phyloP scores from a whole-genome alignment of 2,888 invertebrate species.

The Sturmia bella region DNA sequence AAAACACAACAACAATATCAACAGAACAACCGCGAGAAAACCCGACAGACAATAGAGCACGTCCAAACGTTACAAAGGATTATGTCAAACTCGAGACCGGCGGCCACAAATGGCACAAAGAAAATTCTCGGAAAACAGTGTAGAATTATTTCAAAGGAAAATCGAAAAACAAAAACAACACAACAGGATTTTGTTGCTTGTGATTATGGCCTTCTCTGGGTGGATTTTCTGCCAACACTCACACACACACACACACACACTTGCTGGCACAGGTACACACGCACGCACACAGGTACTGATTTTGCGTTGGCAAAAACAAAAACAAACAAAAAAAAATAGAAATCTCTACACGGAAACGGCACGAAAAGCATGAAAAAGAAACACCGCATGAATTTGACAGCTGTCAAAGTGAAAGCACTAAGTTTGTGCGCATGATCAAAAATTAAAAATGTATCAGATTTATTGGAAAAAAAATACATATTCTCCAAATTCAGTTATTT shows the following conservation, averaged over 20 bases:
- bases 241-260: conserved; percentile 2
- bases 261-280: neutral
- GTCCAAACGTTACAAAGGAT: conserved; percentile 64
- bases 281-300: neutral
- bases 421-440: conserved; percentile 54
- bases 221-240: conserved; percentile 1
- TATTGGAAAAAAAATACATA: neutral
- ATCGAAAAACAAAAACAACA: neutral
- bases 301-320: neutral
- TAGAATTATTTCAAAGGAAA: conserved; percentile 39
- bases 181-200: conserved; percentile 8
- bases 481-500: conserved; percentile 47
- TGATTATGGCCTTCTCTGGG: neutral
- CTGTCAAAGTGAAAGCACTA: conserved; percentile 50
- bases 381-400: conserved; percentile 58
- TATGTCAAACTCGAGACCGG: conserved; percentile 51
- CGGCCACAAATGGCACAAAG: conserved; percentile 39
- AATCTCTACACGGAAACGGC: conserved; percentile 54
- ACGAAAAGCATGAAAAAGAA: conserved; percentile 9
- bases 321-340: too few species aligned
- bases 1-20: conserved; percentile 29
- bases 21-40: conserved; percentile 9
- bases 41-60: conserved; percentile 21
- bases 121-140: conserved; percentile 30
- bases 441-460: conserved; percentile 10